These are phyloP conservation scores for Phalacrocorax carbo DNA, from an alignment of 2,113 vertebrate genomes.

Conservation along the genomic window DNA sequence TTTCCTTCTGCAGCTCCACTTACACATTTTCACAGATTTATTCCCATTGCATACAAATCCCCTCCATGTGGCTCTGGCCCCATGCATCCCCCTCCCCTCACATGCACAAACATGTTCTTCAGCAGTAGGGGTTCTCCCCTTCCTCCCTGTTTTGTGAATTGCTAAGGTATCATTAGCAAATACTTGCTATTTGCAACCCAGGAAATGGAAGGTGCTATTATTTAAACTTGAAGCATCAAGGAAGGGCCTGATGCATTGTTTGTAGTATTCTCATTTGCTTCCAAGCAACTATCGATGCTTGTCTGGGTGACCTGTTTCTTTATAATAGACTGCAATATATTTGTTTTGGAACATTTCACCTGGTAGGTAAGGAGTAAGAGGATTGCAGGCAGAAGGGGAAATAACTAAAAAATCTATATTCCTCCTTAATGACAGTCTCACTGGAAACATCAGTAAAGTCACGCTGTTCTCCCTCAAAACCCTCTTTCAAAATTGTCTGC, in stretches of 20 bases:
- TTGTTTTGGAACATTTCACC: neutral
- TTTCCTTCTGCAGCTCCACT: slow-evolving; percentile 70
- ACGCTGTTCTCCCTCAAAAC: neutral
- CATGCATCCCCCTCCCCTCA: neutral
- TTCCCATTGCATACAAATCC: slow-evolving; percentile 67
- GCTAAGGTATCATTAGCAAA: slow-evolving; percentile 39
- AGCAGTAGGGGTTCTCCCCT: neutral
- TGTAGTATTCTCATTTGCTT: neutral
- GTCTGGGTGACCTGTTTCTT: neutral
- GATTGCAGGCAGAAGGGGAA: neutral
- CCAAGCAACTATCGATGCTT: neutral
- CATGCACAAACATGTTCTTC: slow-evolving; percentile 7
- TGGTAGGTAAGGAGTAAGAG: neutral
- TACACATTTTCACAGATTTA: slow-evolving; percentile 72
- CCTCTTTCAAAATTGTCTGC: neutral
- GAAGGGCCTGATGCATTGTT: neutral
- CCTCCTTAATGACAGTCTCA: neutral
- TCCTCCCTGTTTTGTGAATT: neutral
- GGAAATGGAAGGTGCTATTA: slow-evolving; percentile 16
- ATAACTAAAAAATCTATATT: neutral
- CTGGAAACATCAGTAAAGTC: neutral
- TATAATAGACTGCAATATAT: neutral
- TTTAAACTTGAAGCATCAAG: neutral
- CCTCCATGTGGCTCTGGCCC: slow-evolving; percentile 34
- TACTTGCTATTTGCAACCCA: neutral